A percentile compares a stretch with the other conserved stretches of the same genome.
Conservation (phyloP, 2,888 invertebrate genomes). For the Apamea crenata region DNA sequence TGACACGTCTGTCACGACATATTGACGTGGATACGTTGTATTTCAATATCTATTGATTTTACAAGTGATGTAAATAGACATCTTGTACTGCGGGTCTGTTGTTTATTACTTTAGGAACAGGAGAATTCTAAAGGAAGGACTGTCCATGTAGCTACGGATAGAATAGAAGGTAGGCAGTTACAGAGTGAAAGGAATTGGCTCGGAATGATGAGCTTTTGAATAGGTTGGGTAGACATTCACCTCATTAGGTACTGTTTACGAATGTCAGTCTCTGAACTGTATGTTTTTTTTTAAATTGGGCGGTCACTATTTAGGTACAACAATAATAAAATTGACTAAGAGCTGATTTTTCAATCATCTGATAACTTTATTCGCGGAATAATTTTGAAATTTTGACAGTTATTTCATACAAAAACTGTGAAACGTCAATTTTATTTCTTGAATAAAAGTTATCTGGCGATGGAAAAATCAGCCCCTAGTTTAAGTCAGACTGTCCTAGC, state of each 20-base stretch:
- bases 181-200: not conserved
- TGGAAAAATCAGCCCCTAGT: no score
- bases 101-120: not conserved
- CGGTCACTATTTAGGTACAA: no score
- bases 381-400: no score
- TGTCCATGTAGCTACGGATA: not conserved
- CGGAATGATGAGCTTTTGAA: not conserved
- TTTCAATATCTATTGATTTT: slow-evolving; percentile 48
- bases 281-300: no score
- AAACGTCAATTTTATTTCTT: no score
- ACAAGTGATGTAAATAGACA: slow-evolving; percentile 30
- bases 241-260: not conserved
- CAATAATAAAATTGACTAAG: no score
- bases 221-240: not conserved
- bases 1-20: slow-evolving; percentile 59
- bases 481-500: no score
- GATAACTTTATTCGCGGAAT: no score
- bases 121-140: slow-evolving; percentile 9
- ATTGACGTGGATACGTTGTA: slow-evolving; percentile 50
- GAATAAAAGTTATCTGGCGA: no score
- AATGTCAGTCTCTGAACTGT: not conserved
- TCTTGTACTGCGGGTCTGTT: slow-evolving; percentile 3
- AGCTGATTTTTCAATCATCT: no score
- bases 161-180: not conserved
- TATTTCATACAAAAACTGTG: no score